phyloP scores from a whole-genome alignment of 2,113 vertebrate genomes.

The Taurulus bubalis region DNA sequence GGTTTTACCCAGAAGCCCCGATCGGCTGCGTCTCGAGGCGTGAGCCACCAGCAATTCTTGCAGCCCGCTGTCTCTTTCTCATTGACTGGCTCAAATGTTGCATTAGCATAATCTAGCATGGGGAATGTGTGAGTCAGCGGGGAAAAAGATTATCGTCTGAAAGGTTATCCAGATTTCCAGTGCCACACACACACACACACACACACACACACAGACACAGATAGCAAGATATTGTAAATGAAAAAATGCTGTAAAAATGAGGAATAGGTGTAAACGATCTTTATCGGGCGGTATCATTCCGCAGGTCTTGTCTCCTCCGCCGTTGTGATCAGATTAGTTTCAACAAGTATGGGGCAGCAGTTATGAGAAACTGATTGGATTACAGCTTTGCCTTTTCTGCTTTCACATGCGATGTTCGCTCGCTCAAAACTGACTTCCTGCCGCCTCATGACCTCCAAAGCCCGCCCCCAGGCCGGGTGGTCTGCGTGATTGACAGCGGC shows the following conservation, averaged over 20 bases:
- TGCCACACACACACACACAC: neutral
- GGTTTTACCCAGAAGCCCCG: too few relatives aligned
- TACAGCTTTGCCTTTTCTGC: neutral
- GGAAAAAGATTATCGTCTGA: conserved; percentile 64
- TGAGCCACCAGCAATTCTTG: too few relatives aligned
- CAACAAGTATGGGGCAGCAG: conserved; percentile 37
- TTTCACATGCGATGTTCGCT: conserved; percentile 5
- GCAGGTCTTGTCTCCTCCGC: conserved; percentile 5
- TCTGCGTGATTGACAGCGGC: conserved; percentile 45
- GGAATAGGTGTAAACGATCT: neutral
- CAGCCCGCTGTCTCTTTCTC: conserved; percentile 8
- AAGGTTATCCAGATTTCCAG: conserved; percentile 68
- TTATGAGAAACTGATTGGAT: conserved; percentile 34
- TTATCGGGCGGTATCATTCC: conserved; percentile 29
- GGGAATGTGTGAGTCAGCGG: conserved; percentile 60
- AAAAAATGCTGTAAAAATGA: conserved; percentile 22
- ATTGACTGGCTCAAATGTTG: conserved; percentile 70
- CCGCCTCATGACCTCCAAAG: conserved; percentile 41
- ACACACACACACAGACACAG: conserved; percentile 19
- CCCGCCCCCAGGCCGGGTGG: neutral
- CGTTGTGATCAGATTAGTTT: conserved; percentile 37
- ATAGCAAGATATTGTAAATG: conserved; percentile 23
- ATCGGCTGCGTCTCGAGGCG: too few relatives aligned
- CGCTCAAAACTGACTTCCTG: conserved; percentile 1
- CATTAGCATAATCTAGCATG: conserved; percentile 73